These are phyloP conservation scores for Sacculina carcini DNA, from an alignment of 2,888 invertebrate species.

Conservation along the genomic window DNA sequence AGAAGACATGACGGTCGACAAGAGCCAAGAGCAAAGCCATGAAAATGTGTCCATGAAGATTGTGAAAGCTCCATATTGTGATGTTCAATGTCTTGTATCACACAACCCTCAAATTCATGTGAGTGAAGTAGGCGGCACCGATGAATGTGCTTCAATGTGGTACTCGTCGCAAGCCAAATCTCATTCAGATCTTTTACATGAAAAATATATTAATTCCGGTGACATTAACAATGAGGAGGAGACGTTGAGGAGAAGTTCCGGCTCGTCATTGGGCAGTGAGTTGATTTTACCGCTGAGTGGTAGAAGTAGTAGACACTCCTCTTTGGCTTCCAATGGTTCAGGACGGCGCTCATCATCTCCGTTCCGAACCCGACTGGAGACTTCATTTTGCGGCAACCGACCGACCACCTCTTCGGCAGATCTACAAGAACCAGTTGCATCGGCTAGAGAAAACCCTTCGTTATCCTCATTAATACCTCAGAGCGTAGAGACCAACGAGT, in stretches of 20 bases:
- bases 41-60: constrained; percentile 13
- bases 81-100: too few relatives aligned
- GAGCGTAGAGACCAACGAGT: too few relatives aligned
- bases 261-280: constrained; percentile 16
- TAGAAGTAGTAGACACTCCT: constrained; percentile 51
- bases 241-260: constrained; percentile 16
- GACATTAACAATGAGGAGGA: constrained; percentile 19
- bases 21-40: constrained; percentile 28
- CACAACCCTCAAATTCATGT: too few relatives aligned
- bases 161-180: constrained; percentile 12
- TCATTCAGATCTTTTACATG: constrained; percentile 12
- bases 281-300: constrained; percentile 28
- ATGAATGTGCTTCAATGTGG: too few relatives aligned
- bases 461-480: too few relatives aligned
- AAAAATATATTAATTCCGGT: constrained; percentile 11
- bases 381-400: constrained; percentile 13
- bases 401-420: too few relatives aligned
- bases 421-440: too few relatives aligned
- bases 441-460: too few relatives aligned
- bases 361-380: constrained; percentile 24
- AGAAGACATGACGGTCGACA: constrained; percentile 42
- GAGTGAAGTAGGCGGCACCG: too few relatives aligned
- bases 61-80: too few relatives aligned
- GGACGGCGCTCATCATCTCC: constrained; percentile 36
- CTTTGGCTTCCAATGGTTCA: constrained; percentile 35